phyloP scores from a whole-genome alignment of 2,113 vertebrate species.

The Festucalex cinctus region DNA sequence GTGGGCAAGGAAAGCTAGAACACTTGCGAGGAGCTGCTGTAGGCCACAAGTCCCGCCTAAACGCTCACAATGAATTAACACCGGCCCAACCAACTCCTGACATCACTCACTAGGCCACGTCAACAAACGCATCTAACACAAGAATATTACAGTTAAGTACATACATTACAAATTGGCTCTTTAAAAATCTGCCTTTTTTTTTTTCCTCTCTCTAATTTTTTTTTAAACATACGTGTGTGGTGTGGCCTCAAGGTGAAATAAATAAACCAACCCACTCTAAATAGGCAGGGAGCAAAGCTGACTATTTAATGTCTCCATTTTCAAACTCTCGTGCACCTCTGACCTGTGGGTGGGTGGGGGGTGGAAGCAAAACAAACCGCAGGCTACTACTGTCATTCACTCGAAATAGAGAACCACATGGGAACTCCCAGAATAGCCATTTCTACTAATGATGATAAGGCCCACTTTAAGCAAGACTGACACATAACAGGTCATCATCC shows the following conservation, averaged over 20 bases:
- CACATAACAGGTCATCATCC: constrained; percentile 19
- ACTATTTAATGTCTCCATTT: constrained; percentile 33
- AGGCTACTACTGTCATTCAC: constrained; percentile 53
- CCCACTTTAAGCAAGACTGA: constrained; percentile 45
- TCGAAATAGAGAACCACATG: constrained; percentile 53
- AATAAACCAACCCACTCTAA: constrained; percentile 41
- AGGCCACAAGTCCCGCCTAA: too few species aligned
- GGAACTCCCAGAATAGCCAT: constrained; percentile 54
- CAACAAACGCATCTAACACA: too few species aligned
- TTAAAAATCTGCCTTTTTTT: too few species aligned
- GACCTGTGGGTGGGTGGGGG: constrained; percentile 33
- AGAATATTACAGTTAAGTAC: too few species aligned
- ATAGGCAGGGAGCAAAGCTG: constrained; percentile 35
- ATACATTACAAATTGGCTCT: too few species aligned
- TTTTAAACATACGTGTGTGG: constrained; percentile 12
- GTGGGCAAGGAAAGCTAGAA: too few species aligned
- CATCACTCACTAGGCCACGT: too few species aligned
- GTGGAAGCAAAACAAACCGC: constrained; percentile 63
- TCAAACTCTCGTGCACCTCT: constrained; percentile 62
- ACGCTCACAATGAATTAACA: too few species aligned
- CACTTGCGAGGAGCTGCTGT: too few species aligned
- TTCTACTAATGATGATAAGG: constrained; percentile 44
- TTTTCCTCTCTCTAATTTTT: too few species aligned
- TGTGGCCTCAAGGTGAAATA: constrained; percentile 49
- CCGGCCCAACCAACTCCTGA: too few species aligned